A percentile compares a stretch with the other conserved stretches of the same genome.
phyloP scores from a whole-genome alignment of 2,888 invertebrate species.

The Ornithoptera priamus region DNA sequence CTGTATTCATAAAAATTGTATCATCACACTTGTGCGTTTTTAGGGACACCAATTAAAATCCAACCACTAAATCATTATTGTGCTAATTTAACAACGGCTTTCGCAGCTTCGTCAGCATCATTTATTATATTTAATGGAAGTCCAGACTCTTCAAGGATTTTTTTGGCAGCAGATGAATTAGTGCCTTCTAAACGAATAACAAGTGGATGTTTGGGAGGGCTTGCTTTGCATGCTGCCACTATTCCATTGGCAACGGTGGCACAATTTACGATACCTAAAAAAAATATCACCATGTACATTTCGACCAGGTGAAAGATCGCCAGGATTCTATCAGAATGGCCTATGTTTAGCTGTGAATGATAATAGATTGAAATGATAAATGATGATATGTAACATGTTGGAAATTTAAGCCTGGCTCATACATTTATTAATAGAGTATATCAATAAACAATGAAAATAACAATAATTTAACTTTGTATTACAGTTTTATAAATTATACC shows the following conservation, averaged over 20 bases:
- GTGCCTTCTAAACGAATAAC: slow-evolving; percentile 98
- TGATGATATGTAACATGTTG: too few species aligned
- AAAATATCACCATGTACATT: slow-evolving; percentile 1
- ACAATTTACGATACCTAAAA: slow-evolving; percentile 96
- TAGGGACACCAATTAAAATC: neutral
- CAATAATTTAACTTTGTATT: too few species aligned
- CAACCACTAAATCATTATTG: slow-evolving; percentile 27
- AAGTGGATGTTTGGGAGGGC: slow-evolving; percentile 90
- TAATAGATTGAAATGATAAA: too few species aligned
- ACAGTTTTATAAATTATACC: too few species aligned
- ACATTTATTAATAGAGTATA: too few species aligned
- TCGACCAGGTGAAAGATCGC: too few species aligned
- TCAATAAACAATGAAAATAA: too few species aligned
- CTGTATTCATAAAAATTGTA: neutral
- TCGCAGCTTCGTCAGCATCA: slow-evolving; percentile 96
- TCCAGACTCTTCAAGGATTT: slow-evolving; percentile 90
- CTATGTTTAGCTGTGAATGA: too few species aligned
- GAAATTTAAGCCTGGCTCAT: too few species aligned
- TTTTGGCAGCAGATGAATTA: slow-evolving; percentile 91
- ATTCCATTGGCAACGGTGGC: slow-evolving; percentile 98
- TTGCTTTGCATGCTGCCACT: slow-evolving; percentile 90
- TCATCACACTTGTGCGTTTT: neutral
- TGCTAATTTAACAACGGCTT: slow-evolving; percentile 86
- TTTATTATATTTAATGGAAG: slow-evolving; percentile 90
- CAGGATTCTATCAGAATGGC: too few species aligned